Evolutionary conservation across 2,797 vertebrate species (phyloP).

Genomic region (Liparis tanakae): DNA sequence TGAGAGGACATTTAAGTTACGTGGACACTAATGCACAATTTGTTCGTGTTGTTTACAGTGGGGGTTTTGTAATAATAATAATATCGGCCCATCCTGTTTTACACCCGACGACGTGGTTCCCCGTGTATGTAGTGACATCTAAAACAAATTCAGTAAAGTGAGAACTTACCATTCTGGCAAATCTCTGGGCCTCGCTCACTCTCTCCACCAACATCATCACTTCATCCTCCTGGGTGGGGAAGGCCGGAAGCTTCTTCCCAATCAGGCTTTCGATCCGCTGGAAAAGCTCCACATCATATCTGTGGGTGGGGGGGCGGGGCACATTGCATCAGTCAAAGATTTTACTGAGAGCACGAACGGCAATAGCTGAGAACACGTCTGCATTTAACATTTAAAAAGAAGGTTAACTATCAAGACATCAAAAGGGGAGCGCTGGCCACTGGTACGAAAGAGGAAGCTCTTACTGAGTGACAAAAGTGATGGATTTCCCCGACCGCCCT

Average conservation of each 20-base stretch:
- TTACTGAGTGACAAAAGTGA: slow-evolving; percentile 98
- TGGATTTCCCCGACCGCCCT: slow-evolving; percentile 94
- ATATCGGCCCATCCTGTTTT: neutral
- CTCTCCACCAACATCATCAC: slow-evolving; percentile 98
- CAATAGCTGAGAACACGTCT: too few relatives aligned
- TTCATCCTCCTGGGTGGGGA: slow-evolving; percentile 94
- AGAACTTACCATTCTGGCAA: slow-evolving; percentile 89
- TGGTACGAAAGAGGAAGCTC: slow-evolving; percentile 46
- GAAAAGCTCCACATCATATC: slow-evolving; percentile 97
- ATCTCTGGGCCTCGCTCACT: slow-evolving; percentile 94
- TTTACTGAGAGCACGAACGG: neutral
- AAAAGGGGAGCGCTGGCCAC: neutral
- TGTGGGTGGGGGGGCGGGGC: slow-evolving; percentile 48
- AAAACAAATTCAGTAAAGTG: neutral
- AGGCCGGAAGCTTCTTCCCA: slow-evolving; percentile 95
- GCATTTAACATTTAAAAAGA: too few relatives aligned
- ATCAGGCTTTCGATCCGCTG: slow-evolving; percentile 96
- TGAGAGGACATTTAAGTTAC: neutral
- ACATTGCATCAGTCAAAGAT: neutral
- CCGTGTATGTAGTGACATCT: neutral
- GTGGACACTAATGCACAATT: neutral
- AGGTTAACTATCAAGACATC: neutral
- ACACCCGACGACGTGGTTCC: neutral
- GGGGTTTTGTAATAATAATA: neutral
- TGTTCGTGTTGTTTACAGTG: neutral